Evolutionary conservation across 2,888 invertebrate species (phyloP), one percentile per base, ranked within the genome.

Genomic region (Dichetophora obliterata): DNA sequence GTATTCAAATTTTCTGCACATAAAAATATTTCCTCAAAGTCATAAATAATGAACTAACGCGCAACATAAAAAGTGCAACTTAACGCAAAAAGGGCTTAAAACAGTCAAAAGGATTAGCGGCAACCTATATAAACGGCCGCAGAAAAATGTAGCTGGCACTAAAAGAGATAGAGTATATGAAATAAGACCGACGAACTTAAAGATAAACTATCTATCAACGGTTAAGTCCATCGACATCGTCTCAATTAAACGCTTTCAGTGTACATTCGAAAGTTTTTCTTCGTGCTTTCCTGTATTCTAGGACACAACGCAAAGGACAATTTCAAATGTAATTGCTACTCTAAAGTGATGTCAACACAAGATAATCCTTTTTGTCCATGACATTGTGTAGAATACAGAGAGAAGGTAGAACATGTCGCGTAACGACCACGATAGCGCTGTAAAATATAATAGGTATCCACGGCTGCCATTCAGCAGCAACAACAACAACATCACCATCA

Each of bases 361-460:
- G 72, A 72, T 72, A 61, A 72, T 72, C 72, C 61, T 43, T 24
- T 59, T 43, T 43, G 43, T 43, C 48, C 59, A 72, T 14, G 61
- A 61, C 72, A 27, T 72, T 59, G 19, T 37, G 34, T 71, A 37
- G 31, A 57, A 37, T 57, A 22, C 24, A 27, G 27, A 27, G 59
- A 14, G 24, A 59, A 59, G 43, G 43, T 68, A 50, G 27, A 68
- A 43, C 43, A n/a, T 61, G 72, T 72, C 48, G 61, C 37, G 59
- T 57, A 48, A 9, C 72, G 16, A 72, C 48, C n/a, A 72, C 72
- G 50, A 68, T 68, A 27, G 48, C 68, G 27, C 68, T 50, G 50
- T 68, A 68, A 68, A 68, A 68, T 68, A 68, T 68, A 48, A 68
- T 27, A 68, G 50, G 68, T 68, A 50, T 31, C 16, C 50, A 16